Conservation (phyloP, 1,140 invertebrate species). For the Achroia grisella region DNA sequence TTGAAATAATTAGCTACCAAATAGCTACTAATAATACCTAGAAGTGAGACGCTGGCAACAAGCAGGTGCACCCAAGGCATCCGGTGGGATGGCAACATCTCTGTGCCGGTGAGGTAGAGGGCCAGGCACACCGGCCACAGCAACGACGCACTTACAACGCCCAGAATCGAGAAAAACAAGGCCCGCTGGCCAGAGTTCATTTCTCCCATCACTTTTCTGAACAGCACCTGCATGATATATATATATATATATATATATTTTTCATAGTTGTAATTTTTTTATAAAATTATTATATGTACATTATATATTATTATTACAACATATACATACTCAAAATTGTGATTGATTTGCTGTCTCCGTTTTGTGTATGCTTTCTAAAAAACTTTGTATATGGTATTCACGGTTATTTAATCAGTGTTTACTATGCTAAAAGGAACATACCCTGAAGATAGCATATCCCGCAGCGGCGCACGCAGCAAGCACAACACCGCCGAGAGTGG, state of each 20-base stretch:
- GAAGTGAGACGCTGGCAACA: constrained; percentile 83
- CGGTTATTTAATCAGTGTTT: too few species aligned
- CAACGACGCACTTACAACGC: constrained; percentile 86
- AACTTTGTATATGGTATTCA: too few species aligned
- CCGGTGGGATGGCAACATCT: constrained; percentile 84
- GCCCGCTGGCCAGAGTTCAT: constrained; percentile 90
- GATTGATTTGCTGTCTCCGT: too few species aligned
- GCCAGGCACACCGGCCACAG: constrained; percentile 90
- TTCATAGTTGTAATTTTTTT: too few species aligned
- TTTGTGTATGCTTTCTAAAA: too few species aligned
- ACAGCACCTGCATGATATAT: constrained; percentile 80
- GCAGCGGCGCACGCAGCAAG: constrained; percentile 90
- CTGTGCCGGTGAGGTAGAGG: constrained; percentile 88
- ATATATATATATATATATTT: not conserved
- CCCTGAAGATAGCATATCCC: constrained; percentile 94
- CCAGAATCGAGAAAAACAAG: constrained; percentile 90
- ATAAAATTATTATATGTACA: too few species aligned
- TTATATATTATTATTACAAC: too few species aligned
- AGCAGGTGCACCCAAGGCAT: constrained; percentile 88
- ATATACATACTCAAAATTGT: too few species aligned
- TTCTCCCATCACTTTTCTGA: constrained; percentile 93
- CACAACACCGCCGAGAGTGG: constrained; percentile 93
- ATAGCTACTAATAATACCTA: too few species aligned
- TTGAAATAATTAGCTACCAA: too few species aligned
- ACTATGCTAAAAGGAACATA: too few species aligned